Percentiles rank a stretch among this genome's conserved stretches.
phyloP scores from a whole-genome alignment of 2,888 invertebrate species.

The Tolmerus cingulatus region DNA sequence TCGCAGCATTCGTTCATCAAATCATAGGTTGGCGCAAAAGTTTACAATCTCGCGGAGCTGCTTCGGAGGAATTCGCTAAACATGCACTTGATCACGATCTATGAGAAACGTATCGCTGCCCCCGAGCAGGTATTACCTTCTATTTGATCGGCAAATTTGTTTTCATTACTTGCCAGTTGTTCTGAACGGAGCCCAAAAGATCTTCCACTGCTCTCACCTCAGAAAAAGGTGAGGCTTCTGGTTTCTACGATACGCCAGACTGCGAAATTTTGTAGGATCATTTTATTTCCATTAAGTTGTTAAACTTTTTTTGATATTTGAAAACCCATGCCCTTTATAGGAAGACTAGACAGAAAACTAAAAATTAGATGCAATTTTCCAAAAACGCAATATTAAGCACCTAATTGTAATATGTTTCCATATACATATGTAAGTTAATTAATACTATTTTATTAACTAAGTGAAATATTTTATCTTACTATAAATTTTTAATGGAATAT shows the following conservation, averaged over 20 bases:
- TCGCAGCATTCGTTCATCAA: constrained; percentile 21
- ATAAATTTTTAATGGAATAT: no score
- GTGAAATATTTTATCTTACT: no score
- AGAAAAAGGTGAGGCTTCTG: neutral
- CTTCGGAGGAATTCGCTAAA: constrained; percentile 39
- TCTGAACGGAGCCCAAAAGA: neutral
- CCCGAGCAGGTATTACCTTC: neutral
- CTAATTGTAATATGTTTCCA: no score
- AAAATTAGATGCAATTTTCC: no score
- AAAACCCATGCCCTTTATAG: neutral
- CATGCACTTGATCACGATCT: constrained; percentile 31
- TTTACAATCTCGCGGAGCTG: constrained; percentile 27
- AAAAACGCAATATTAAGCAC: no score
- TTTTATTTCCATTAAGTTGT: neutral
- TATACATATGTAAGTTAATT: no score
- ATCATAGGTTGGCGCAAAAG: constrained; percentile 42
- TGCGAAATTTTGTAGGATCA: neutral
- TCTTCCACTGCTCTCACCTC: neutral
- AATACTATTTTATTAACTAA: no score
- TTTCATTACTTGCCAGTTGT: neutral
- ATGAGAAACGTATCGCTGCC: constrained; percentile 18
- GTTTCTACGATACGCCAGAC: neutral
- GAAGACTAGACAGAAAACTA: no score
- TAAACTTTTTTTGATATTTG: neutral
- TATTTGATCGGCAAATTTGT: constrained; percentile 7